Conservation (phyloP, 1,140 invertebrate genomes). For the Papilio xuthus region DNA sequence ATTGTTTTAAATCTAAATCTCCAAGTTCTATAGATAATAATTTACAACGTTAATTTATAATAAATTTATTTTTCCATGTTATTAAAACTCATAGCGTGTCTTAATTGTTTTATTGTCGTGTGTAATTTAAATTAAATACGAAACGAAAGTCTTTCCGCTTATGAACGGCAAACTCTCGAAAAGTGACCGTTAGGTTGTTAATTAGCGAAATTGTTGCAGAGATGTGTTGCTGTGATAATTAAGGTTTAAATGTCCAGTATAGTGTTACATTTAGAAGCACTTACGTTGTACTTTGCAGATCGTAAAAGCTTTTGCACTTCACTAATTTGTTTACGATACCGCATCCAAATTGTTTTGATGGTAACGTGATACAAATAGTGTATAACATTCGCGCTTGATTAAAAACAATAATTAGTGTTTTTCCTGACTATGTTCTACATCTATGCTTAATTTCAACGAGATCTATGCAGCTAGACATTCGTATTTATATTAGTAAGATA, state of each 20-base stretch:
- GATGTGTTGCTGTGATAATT: conserved; percentile 10
- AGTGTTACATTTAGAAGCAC: conserved; percentile 5
- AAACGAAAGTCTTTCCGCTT: not conserved
- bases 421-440: too few relatives aligned
- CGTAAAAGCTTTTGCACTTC: not conserved
- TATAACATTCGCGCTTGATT: too few relatives aligned
- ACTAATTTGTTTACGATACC: not conserved
- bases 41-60: too few relatives aligned
- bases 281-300: not conserved
- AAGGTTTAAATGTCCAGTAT: not conserved
- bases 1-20: too few relatives aligned
- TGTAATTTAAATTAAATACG: too few relatives aligned
- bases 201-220: not conserved
- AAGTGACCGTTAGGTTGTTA: conserved; percentile 10
- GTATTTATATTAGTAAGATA: too few relatives aligned
- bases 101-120: too few relatives aligned
- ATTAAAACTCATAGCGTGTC: not conserved
- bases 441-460: too few relatives aligned
- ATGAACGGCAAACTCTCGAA: not conserved
- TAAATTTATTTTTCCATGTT: too few relatives aligned
- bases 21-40: too few relatives aligned
- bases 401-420: too few relatives aligned
- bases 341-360: not conserved
- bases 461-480: too few relatives aligned
- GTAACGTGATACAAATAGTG: not conserved